These are phyloP conservation scores for Cryptoblepharus egeriae DNA, from an alignment of 2,797 vertebrate genomes.

Conservation along the genomic window DNA sequence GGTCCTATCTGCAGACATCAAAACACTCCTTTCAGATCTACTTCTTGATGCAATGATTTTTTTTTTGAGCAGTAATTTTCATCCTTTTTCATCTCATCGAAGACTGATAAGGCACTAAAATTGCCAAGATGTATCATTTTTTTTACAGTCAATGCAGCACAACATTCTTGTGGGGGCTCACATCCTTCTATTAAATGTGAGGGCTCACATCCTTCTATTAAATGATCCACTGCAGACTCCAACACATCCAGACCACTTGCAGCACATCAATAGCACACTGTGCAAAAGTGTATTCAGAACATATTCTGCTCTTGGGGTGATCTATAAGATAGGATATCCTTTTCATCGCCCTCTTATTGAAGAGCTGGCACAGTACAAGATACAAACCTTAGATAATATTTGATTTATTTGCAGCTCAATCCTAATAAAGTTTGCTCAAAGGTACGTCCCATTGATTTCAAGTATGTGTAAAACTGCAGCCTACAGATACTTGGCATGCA, in stretches of 20 bases:
- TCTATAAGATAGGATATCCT: neutral
- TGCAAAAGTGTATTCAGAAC: no score
- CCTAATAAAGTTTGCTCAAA: constrained; percentile 5
- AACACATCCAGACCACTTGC: no score
- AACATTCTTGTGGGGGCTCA: no score
- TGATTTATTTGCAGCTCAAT: constrained; percentile 16
- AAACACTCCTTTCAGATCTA: neutral
- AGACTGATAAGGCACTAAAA: no score
- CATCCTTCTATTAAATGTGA: no score
- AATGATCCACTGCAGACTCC: no score
- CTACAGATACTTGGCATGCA: neutral
- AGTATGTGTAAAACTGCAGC: neutral
- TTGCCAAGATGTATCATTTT: no score
- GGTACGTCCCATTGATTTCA: constrained; percentile 18
- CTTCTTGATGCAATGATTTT: neutral
- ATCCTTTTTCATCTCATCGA: no score
- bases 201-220: no score
- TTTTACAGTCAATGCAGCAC: no score
- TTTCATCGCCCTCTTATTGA: neutral
- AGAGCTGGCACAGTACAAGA: neutral
- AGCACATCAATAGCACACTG: no score
- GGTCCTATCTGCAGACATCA: neutral
- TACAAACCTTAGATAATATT: neutral
- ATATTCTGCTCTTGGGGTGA: neutral
- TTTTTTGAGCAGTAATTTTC: neutral